Percentiles rank a stretch among this genome's conserved stretches.
Conservation (phyloP, 2,797 vertebrate genomes). For the Anas bernieri region DNA sequence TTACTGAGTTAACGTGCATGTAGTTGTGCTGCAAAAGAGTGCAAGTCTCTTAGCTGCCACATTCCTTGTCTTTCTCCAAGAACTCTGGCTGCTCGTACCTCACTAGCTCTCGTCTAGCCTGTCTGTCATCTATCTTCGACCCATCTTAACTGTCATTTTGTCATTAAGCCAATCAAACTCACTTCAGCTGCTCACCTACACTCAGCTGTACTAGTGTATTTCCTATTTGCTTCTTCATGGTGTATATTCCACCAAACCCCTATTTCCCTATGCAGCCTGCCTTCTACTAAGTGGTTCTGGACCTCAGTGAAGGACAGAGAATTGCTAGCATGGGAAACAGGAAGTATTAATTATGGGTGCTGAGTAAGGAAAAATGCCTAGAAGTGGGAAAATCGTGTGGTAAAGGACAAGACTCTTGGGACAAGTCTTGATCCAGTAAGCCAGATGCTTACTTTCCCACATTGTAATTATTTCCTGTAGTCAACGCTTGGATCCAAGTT, state of each 20-base stretch:
- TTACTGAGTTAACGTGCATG: not conserved
- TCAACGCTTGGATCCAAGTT: not conserved
- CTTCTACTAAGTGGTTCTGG: not conserved
- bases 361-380: not conserved
- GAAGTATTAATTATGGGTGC: not conserved
- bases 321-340: not conserved
- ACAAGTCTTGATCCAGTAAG: not conserved
- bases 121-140: not conserved
- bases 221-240: not conserved
- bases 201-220: not conserved
- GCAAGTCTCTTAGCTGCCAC: not conserved
- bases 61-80: not conserved
- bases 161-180: not conserved
- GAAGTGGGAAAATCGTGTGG: not conserved
- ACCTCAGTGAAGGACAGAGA: not conserved
- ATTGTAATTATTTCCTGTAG: not conserved
- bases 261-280: not conserved
- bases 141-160: not conserved
- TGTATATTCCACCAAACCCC: not conserved
- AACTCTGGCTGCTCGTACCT: not conserved
- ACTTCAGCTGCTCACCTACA: not conserved
- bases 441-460: not conserved
- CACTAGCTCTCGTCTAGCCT: not conserved
- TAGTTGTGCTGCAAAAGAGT: not conserved
- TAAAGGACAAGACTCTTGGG: not conserved